These are phyloP conservation scores for Euura lappo DNA, from an alignment of 1,140 invertebrate species.

Conservation along the genomic window DNA sequence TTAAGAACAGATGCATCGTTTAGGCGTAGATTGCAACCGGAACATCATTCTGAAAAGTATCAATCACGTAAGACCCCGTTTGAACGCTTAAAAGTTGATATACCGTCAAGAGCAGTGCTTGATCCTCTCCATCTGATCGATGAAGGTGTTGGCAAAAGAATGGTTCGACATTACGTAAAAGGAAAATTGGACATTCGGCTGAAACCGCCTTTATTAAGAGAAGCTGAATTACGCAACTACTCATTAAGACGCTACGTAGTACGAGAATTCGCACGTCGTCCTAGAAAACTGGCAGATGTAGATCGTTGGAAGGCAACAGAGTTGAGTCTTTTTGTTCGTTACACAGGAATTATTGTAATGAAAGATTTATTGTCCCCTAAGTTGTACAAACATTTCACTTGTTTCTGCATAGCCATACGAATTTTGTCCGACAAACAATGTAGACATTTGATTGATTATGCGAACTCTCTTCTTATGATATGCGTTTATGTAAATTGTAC, in stretches of 20 bases:
- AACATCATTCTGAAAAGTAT: constrained; percentile 20
- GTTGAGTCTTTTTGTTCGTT: constrained; percentile 49
- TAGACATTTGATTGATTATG: constrained; percentile 20
- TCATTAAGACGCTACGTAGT: not conserved
- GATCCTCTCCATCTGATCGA: constrained; percentile 36
- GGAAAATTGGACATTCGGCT: too few relatives aligned
- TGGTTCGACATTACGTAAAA: not conserved
- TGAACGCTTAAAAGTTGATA: constrained; percentile 16
- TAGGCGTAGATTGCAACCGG: constrained; percentile 25
- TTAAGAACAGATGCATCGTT: constrained; percentile 31
- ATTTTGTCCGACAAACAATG: not conserved
- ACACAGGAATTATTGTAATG: constrained; percentile 47
- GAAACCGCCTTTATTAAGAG: not conserved
- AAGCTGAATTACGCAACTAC: not conserved
- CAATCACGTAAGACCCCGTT: constrained; percentile 3
- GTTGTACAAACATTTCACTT: not conserved
- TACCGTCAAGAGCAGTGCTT: constrained; percentile 34
- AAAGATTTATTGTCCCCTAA: not conserved
- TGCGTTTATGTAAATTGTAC: too few relatives aligned
- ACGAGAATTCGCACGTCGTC: not conserved
- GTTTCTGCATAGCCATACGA: not conserved
- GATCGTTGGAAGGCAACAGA: constrained; percentile 54
- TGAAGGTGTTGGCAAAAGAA: not conserved
- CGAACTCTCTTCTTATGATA: constrained; percentile 18
- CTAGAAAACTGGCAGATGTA: constrained; percentile 31